Percentiles rank a stretch among this genome's conserved stretches.
phyloP scores from a whole-genome alignment of 2,113 vertebrate species.

The Pagrus major region DNA sequence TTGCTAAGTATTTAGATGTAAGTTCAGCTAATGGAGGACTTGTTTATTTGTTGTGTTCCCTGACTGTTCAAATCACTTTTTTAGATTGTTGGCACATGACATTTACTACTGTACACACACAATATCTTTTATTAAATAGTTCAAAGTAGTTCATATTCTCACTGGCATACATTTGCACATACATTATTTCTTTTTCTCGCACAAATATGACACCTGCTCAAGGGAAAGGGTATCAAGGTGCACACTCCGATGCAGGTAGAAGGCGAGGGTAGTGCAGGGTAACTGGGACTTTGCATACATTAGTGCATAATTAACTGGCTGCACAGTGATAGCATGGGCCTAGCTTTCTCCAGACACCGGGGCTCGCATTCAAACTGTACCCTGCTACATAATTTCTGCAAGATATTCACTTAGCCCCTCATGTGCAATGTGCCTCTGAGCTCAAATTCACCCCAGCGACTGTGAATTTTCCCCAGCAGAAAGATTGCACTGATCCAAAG shows the following conservation, averaged over 20 bases:
- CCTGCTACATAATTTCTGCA: not conserved
- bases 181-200: not conserved
- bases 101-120: not conserved
- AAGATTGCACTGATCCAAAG: not conserved
- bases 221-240: not conserved
- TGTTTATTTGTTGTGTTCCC: not conserved
- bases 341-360: constrained; percentile 43
- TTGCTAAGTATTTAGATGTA: not conserved
- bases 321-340: constrained; percentile 53
- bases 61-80: not conserved
- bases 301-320: constrained; percentile 74
- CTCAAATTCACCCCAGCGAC: not conserved
- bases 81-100: not conserved
- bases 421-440: not conserved
- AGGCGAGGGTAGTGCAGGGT: constrained; percentile 29
- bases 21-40: not conserved
- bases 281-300: constrained; percentile 70
- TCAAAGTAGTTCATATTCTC: not conserved
- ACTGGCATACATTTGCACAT: not conserved
- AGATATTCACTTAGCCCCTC: not conserved
- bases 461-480: not conserved
- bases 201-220: not conserved
- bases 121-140: not conserved
- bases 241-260: not conserved
- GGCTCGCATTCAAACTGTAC: constrained; percentile 27